These are phyloP conservation scores for Patella ulyssiponensis DNA, from an alignment of 2,888 invertebrate genomes.

Conservation along the genomic window DNA sequence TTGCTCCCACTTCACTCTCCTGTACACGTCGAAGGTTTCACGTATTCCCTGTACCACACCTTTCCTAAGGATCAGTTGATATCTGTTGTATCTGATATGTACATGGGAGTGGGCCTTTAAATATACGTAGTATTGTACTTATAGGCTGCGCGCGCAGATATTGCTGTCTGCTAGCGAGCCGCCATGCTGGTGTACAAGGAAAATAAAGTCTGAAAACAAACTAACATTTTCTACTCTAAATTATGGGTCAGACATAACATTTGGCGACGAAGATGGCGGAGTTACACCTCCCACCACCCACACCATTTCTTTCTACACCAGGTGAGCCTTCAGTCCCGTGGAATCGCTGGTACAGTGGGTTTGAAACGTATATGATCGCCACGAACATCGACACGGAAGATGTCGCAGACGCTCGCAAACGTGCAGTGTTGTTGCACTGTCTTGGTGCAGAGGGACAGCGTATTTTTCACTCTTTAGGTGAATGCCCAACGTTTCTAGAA, in stretches of 20 bases:
- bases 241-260: neutral
- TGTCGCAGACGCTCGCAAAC: neutral
- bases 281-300: neutral
- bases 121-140: no score
- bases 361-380: neutral
- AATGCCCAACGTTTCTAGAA: neutral
- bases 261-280: conserved; percentile 3
- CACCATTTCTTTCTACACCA: neutral
- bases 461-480: neutral
- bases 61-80: no score
- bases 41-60: no score
- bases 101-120: no score
- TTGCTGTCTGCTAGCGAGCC: no score
- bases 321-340: neutral
- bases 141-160: no score
- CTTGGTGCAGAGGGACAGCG: neutral
- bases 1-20: no score
- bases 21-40: no score
- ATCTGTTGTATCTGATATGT: no score
- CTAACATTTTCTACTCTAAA: no score
- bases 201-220: no score
- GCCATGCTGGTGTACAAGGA: no score
- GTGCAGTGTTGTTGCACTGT: neutral
- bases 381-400: neutral
- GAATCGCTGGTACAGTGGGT: neutral